phyloP scores from a whole-genome alignment of 2,888 invertebrate species.

The Patella ulyssiponensis region DNA sequence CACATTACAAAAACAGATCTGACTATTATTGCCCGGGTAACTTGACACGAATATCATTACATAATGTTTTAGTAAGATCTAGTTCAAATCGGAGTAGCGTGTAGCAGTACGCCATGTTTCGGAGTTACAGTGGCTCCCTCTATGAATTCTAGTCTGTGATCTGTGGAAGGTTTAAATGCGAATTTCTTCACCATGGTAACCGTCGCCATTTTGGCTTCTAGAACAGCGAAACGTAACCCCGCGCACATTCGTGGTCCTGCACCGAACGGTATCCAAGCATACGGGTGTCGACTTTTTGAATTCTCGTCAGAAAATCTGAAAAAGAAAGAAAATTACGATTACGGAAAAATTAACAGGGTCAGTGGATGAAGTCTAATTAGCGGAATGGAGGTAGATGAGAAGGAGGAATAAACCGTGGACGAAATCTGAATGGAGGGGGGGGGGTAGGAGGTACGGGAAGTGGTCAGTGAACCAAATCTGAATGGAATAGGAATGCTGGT shows the following conservation, averaged over 20 bases:
- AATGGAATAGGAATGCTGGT: neutral
- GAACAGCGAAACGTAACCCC: constrained; percentile 63
- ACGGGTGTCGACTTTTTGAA: constrained; percentile 51
- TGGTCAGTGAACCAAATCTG: neutral
- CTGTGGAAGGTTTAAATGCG: constrained; percentile 49
- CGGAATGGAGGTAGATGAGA: neutral
- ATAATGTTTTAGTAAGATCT: too few species aligned
- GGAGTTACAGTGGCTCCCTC: constrained; percentile 65
- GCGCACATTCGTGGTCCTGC: constrained; percentile 66
- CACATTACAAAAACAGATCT: neutral
- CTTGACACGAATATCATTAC: too few species aligned
- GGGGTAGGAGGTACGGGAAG: neutral
- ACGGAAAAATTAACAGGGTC: neutral
- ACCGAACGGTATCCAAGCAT: constrained; percentile 68
- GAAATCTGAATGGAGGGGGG: constrained; percentile 8
- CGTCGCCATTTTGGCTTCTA: constrained; percentile 64
- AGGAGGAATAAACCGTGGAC: neutral
- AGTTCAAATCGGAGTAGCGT: neutral
- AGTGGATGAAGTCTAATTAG: neutral
- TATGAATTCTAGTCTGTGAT: constrained; percentile 49
- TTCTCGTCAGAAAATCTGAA: constrained; percentile 57
- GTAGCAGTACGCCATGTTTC: constrained; percentile 54
- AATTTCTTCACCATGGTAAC: constrained; percentile 55
- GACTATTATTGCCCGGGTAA: neutral
- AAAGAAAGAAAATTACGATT: constrained; percentile 7